Base-by-base conservation (phyloP, 2,113 vertebrate species). In the Sinocyclocheilus grahami region DNA sequence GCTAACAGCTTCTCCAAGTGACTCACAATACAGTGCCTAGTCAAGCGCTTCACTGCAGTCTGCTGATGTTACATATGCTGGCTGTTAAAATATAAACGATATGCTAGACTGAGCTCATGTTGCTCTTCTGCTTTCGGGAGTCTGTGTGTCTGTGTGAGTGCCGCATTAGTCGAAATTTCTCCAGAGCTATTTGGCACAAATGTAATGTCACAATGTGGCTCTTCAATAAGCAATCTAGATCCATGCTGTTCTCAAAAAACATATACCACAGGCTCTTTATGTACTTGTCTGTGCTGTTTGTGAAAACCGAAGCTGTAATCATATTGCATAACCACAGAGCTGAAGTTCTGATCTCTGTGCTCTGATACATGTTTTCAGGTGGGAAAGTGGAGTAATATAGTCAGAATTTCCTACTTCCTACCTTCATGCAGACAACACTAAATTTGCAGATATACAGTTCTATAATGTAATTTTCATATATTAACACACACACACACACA, bases 1-100 rank as follows among this genome's bases (percentile, higher is more conserved):
- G 82, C 58, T 78, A 90, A 88, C 80, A 85, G 85, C 83, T 87
- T 88, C 85, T 78, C 85, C 60, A 89, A 84, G 89, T 87, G 91
- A 90, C 87, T 83, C 86, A 67, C 76, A 87, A 82, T 60, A 79
- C 74, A 63, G 76, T 55, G 80, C 27, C 81, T 74, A 30, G 22
- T 69, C 80, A 83, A 78, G 79, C 24, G 71, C 27, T 82, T 55
- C 42, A 46, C 58, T 74, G 79, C 37, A 53, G 63, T 88, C 76
- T 58, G 85, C 67, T 84, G 75, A 86, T 86, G 74, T 63, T 65
- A 75, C 67, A 78, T 67, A 82, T 16, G 86, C 55, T 82, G 81
- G 27, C 72, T 78, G 80, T 76, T 87, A 69, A 87, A 82, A 83
- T 83, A 83, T 83, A 83, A 65, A 76, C n/a, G 80, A 87, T n/a